phyloP scores from a whole-genome alignment of 2,888 invertebrate species.

The Leptopilina syphax region DNA sequence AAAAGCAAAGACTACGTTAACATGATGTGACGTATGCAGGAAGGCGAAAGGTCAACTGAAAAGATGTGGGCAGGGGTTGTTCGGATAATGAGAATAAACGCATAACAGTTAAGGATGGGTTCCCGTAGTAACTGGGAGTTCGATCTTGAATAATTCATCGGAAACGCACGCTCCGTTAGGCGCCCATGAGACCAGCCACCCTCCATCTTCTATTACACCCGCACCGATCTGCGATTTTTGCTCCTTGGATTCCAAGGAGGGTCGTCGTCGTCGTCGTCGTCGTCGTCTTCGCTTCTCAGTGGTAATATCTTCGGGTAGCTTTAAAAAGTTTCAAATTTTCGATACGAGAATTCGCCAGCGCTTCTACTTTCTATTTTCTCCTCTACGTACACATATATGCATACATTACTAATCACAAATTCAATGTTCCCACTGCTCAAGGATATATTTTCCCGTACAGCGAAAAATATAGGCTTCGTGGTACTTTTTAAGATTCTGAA shows the following conservation, averaged over 20 bases:
- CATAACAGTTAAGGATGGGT: slow-evolving; percentile 64
- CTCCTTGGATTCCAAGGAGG: slow-evolving; percentile 49
- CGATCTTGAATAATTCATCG: slow-evolving; percentile 73
- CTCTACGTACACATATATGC: too few relatives aligned
- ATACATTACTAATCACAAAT: slow-evolving; percentile 1
- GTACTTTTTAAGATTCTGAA: too few relatives aligned
- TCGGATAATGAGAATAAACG: slow-evolving; percentile 69
- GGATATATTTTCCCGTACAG: neutral
- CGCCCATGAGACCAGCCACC: slow-evolving; percentile 58
- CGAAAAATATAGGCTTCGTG: too few relatives aligned
- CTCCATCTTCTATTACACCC: slow-evolving; percentile 52
- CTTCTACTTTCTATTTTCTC: too few relatives aligned
- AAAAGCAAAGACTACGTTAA: slow-evolving; percentile 20
- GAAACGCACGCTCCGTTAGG: slow-evolving; percentile 71
- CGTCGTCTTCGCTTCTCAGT: neutral
- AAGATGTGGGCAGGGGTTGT: slow-evolving; percentile 29
- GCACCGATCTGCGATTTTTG: slow-evolving; percentile 27
- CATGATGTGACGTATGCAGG: slow-evolving; percentile 29
- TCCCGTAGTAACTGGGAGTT: slow-evolving; percentile 57
- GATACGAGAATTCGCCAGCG: neutral
- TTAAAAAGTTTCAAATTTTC: slow-evolving; percentile 10
- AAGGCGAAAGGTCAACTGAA: slow-evolving; percentile 30
- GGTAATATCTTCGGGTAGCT: slow-evolving; percentile 29
- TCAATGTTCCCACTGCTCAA: neutral
- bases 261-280: slow-evolving; percentile 22